phyloP scores from a whole-genome alignment of 1,140 invertebrate species.

The Neomicropteryx cornuta region DNA sequence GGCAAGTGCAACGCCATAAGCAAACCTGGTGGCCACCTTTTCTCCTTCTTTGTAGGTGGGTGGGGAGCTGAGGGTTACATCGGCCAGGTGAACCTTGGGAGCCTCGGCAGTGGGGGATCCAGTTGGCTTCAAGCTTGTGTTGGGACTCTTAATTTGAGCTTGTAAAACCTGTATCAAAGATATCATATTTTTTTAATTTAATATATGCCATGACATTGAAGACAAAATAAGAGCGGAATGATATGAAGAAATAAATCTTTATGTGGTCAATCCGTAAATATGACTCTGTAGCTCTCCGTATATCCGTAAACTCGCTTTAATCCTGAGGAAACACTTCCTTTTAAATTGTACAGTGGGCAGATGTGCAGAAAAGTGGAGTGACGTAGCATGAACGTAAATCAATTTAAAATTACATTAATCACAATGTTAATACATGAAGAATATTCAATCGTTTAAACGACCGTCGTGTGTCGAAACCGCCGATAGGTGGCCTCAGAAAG shows the following conservation, averaged over 20 bases:
- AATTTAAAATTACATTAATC: too few relatives aligned
- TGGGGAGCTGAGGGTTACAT: conserved; percentile 69
- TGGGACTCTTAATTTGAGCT: conserved; percentile 49
- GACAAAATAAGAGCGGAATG: conserved; percentile 4
- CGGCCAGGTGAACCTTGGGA: conserved; percentile 58
- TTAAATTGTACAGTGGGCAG: too few relatives aligned
- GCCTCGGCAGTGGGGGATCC: conserved; percentile 59
- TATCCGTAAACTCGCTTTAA: too few relatives aligned
- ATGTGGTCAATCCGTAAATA: too few relatives aligned
- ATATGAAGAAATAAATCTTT: conserved; percentile 4
- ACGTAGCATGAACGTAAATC: too few relatives aligned
- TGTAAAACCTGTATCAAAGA: conserved; percentile 46
- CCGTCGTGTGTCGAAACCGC: too few relatives aligned
- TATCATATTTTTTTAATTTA: conserved; percentile 2
- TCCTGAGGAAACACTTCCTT: too few relatives aligned
- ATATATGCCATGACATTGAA: conserved; percentile 3
- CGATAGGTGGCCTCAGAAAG: too few relatives aligned
- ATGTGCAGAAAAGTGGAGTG: too few relatives aligned
- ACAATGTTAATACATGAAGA: too few relatives aligned
- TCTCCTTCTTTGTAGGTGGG: conserved; percentile 78
- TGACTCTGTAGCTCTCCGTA: too few relatives aligned
- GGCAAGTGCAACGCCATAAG: conserved; percentile 88
- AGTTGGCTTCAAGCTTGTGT: conserved; percentile 13
- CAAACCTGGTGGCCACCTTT: conserved; percentile 80
- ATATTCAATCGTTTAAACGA: too few relatives aligned